Base-by-base conservation (phyloP, 1,140 invertebrate genomes). In the Sycophaga agraensis region DNA sequence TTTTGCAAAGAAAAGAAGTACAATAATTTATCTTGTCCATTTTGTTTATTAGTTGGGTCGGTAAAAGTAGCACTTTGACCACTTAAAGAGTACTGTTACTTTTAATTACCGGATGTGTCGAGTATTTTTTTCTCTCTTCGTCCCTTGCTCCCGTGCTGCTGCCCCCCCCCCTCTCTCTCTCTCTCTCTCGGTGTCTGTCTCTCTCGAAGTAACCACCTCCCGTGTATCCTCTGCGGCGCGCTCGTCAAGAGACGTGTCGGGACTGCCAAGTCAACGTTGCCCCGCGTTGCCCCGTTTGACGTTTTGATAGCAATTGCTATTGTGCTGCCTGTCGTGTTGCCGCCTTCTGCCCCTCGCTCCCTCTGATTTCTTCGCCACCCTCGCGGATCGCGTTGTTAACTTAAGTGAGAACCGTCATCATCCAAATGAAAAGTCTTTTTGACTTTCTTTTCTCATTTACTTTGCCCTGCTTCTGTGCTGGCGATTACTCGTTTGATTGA, bases 321-420 rank as follows among this genome's bases (percentile, higher is more conserved):
- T 57, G 31, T 58, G 21, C 16, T 49, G 34, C n/a, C n/a, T n/a
- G n/a, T n/a, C n/a, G n/a, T n/a, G n/a, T 28, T 39, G 22, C n/a
- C n/a, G n/a, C n/a, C n/a, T n/a, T n/a, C 26, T 19, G 0, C 40
- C 40, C 17, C 2, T n/a, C 48, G 16, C 46, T 53, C 39, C 39
- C 26, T 45, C 17, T 12, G 14, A 35, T 60, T 49, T 34, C 49
- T 59, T 59, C 17, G 22, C 22, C 26, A 34, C 24, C 45, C 16
- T 50, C 21, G 35, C 19, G 16, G 17, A 43, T 16, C 17, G 11
- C 31, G 22, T 11, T 55, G 26, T 55, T 55, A 22, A 16, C 9
- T 45, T 17, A 39, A 66, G 68, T 65, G 62, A 66, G 64, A 70
- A 65, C 64, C 58, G 59, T 54, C 61, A 67, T 67, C 64, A 64